These are phyloP conservation scores for Microctenopoma steveboyesi DNA, from an alignment of 2,797 vertebrate species.

Conservation along the genomic window DNA sequence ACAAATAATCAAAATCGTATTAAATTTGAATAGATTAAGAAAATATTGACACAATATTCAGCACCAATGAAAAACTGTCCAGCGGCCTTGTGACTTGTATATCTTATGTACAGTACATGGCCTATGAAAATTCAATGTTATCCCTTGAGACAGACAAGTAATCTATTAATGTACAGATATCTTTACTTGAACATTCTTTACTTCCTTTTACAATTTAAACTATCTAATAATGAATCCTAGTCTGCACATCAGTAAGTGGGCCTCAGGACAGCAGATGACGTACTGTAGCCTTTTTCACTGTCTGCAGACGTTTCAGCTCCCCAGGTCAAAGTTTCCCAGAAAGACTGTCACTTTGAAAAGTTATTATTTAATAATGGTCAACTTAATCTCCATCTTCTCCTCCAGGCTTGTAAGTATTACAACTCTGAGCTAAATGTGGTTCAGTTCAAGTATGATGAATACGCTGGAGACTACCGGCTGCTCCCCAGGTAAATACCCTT, in stretches of 20 bases:
- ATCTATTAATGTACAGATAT: conserved; percentile 37
- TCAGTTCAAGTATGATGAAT: conserved; percentile 94
- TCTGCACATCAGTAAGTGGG: conserved; percentile 13
- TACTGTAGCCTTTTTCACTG: conserved; percentile 19
- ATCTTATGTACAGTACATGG: neutral
- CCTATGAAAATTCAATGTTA: conserved; percentile 17
- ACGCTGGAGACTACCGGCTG: conserved; percentile 93
- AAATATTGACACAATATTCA: neutral
- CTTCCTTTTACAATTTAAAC: conserved; percentile 54
- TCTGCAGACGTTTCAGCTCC: conserved; percentile 25
- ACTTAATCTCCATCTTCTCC: conserved; percentile 42
- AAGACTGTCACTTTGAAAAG: conserved; percentile 32
- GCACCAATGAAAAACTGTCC: conserved; percentile 44
- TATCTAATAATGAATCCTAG: conserved; percentile 46
- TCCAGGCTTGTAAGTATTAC: conserved; percentile 96
- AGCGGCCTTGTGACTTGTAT: conserved; percentile 5
- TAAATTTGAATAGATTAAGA: conserved; percentile 17
- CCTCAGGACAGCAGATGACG: conserved; percentile 27
- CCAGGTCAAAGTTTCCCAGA: conserved; percentile 27
- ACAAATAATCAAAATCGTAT: conserved; percentile 17
- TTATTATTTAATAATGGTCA: conserved; percentile 50
- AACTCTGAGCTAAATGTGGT: conserved; percentile 93
- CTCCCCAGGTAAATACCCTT: conserved; percentile 88
- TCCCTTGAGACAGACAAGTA: conserved; percentile 31
- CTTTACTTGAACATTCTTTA: conserved; percentile 34